phyloP scores from a whole-genome alignment of 2,888 invertebrate species.

The Synergus umbraculus region DNA sequence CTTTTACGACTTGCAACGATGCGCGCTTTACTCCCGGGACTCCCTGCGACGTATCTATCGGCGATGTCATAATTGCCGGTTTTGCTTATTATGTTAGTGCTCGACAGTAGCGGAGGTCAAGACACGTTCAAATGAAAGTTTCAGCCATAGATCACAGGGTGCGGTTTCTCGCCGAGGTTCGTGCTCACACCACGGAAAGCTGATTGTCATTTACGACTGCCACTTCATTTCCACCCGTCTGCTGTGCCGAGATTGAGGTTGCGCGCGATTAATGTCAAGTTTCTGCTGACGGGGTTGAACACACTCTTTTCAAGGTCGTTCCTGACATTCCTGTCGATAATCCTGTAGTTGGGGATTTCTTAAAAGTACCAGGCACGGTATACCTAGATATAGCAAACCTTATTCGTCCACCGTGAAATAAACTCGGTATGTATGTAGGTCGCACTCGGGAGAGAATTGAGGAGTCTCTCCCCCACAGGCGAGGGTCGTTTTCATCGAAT shows the following conservation, averaged over 20 bases:
- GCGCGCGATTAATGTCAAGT: conserved; percentile 31
- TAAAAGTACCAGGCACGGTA: no score
- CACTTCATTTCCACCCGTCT: conserved; percentile 50
- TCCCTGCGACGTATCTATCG: conserved; percentile 55
- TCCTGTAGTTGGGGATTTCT: no score
- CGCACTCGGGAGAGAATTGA: neutral
- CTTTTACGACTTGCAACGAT: conserved; percentile 50
- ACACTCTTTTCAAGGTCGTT: neutral
- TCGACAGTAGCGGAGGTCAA: conserved; percentile 66
- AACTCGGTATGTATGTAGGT: conserved; percentile 11
- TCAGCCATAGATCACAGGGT: conserved; percentile 65
- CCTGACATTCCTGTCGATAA: neutral
- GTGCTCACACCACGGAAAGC: conserved; percentile 55
- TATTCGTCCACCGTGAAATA: neutral
- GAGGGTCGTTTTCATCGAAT: conserved; percentile 69
- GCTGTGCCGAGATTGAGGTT: conserved; percentile 14
- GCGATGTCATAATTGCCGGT: conserved; percentile 71
- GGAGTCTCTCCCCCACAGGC: conserved; percentile 51
- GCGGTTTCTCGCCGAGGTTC: conserved; percentile 50
- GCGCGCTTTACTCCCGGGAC: conserved; percentile 44
- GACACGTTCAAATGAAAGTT: conserved; percentile 53
- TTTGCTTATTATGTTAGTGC: conserved; percentile 69
- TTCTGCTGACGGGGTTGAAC: neutral
- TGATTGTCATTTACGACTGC: conserved; percentile 69
- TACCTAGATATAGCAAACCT: neutral